Evolutionary conservation across 2,113 vertebrate genomes (phyloP), one percentile per base, ranked within the genome.

Genomic region (Dasyprocta punctata): DNA sequence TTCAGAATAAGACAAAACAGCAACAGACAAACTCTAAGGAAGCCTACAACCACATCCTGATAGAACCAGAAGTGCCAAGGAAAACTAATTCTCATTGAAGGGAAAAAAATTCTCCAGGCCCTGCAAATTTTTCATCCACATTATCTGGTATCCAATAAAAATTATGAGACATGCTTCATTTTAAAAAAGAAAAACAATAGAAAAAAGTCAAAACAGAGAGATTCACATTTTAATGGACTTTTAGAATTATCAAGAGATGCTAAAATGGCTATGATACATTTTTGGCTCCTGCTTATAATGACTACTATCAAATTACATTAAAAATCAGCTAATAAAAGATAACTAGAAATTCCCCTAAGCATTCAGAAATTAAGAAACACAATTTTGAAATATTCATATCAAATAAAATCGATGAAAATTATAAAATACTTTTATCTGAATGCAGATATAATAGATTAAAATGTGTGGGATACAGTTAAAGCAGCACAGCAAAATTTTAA

Each of bases 301-400:
- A 90, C 49, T 41, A 83, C 6, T 14, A 83, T 5, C 54, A 12
- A 61, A 83, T 54, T 77, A 60, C 24, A 87, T 30, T 61, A 93
- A 91, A 93, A 54, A 38, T 90, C 36, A 90, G 38, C 44, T 82
- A 82, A 63, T 58, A 36, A 83, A 89, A 65, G 47, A 41, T 47
- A 86, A 95, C 56, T 67, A 81, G 33, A 95, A 92, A 95, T 95
- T 90, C 8, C 44, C 20, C 47, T 22, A 78, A 95, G 81, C 81
- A 17, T 82, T 60, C 52, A 7, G 28, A 93, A 90, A 82, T 95
- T 30, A 90, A 58, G 49, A 78, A 83, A 77, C 26, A 86, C 26
- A 87, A 83, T 65, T 82, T 73, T 82, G 5, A 90, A 44, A 80
- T 63, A 90, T 9, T 86, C 28, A 30, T 63, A 19, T 69, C 30